Conservation (phyloP, 2,113 vertebrate genomes). For the Notarius lentiginosus region DNA sequence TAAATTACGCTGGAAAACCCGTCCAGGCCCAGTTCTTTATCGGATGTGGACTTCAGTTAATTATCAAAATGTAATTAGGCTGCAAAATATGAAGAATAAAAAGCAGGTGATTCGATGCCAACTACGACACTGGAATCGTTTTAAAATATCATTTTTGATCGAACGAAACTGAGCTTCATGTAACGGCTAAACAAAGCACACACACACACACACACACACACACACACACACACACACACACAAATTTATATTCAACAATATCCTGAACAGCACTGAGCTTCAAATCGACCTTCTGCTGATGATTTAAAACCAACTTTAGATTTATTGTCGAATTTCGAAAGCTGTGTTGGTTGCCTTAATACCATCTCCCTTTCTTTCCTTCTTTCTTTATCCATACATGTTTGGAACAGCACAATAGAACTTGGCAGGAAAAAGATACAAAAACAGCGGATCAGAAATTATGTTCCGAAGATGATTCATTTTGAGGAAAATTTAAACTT, state of each 20-base stretch:
- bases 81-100: background rate
- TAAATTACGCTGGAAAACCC: background rate
- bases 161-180: constrained; percentile 6
- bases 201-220: background rate
- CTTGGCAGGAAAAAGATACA: too few relatives aligned
- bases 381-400: background rate
- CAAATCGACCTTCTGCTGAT: background rate
- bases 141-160: background rate
- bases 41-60: constrained; percentile 6
- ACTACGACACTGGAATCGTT: background rate
- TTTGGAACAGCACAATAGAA: background rate
- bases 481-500: background rate
- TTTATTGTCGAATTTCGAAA: background rate
- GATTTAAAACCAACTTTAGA: background rate
- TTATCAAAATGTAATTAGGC: background rate
- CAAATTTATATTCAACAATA: background rate
- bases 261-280: background rate
- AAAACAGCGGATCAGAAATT: background rate
- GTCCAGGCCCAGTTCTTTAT: constrained; percentile 14
- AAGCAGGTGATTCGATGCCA: background rate
- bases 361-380: background rate
- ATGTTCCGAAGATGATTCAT: background rate
- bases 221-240: background rate
- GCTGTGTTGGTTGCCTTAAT: background rate
- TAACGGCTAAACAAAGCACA: background rate